Base-by-base conservation (phyloP, 2,888 invertebrate genomes). In the Ochlodes sylvanus region DNA sequence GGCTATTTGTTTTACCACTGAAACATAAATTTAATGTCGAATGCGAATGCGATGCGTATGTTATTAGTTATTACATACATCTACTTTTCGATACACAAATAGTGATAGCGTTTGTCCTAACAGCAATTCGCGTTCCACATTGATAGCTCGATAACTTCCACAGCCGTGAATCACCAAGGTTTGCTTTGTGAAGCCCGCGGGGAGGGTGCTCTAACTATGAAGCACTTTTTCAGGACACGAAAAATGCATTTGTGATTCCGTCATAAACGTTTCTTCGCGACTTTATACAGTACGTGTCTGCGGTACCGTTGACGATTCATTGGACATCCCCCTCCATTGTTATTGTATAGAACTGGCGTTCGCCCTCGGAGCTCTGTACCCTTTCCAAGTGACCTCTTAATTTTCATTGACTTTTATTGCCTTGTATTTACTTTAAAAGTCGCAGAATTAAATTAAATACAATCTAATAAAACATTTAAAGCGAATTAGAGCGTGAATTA, bases 231-330 rank as follows among this genome's bases (percentile, higher is more conserved):
- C 84, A 84, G 77, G 84, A 91, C 91, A 91, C 85, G 91, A 89
- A 86, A 91, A 91, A 88, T 90, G 89, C 90, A 91, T 90, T 91
- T 90, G 89, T 84, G 88, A 85, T 88, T 83, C 84, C 77, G 79
- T 87, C 87, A 88, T 89, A 89, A 89, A 85, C 86, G 85, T 77
- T 86, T 83, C 86, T 83, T 78, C 77, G 79, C 76, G 75, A 73
- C 75, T 74, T 79, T 73, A 76, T 62, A 62, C 62, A 73, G 76
- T 74, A 80, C 77, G 75, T 77, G 79, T 77, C 82, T 75, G 75
- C 44, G 27, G 2, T 5, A 27, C n/a, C 34, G 56, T 64, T 62
- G 62, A 60, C 65, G 58, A 71, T 70, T 70, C 62, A 68, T 58
- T 68, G 69, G 61, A 69, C 64, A 69, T 41, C 47, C 63, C 63